Evolutionary conservation across 2,113 vertebrate genomes (phyloP).

Genomic region (Anseranas semipalmata): DNA sequence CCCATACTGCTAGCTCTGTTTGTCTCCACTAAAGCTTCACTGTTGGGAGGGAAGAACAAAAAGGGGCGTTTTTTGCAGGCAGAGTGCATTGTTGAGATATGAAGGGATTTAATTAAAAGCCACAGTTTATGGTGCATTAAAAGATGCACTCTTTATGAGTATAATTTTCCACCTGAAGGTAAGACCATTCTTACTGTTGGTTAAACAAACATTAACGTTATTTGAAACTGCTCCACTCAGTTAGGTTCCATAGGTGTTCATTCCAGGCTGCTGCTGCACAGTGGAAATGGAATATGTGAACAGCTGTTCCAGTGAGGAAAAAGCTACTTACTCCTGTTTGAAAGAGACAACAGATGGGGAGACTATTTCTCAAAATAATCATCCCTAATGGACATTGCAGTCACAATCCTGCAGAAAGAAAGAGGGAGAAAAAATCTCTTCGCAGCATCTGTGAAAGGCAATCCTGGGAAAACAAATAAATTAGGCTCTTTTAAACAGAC

Average conservation of each 20-base stretch:
- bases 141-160: neutral
- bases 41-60: neutral
- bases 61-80: neutral
- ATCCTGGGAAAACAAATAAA: conserved; percentile 25
- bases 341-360: conserved; percentile 16
- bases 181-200: neutral
- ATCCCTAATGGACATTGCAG: conserved; percentile 16
- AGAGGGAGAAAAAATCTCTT: neutral
- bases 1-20: neutral
- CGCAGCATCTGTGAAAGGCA: conserved; percentile 19
- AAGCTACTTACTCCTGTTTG: conserved; percentile 8
- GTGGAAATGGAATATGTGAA: neutral
- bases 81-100: accelerated
- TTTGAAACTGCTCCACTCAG: neutral
- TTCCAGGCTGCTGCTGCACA: neutral
- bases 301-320: neutral
- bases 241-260: neutral
- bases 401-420: neutral
- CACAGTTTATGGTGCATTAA: neutral
- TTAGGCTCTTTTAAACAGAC: neutral
- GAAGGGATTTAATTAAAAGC: neutral
- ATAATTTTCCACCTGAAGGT: neutral
- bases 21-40: neutral
- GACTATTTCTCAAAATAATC: conserved; percentile 32
- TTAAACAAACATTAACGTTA: neutral